These are phyloP conservation scores for Drymodes brunneopygia DNA, from an alignment of 2,113 vertebrate species.

Conservation along the genomic window DNA sequence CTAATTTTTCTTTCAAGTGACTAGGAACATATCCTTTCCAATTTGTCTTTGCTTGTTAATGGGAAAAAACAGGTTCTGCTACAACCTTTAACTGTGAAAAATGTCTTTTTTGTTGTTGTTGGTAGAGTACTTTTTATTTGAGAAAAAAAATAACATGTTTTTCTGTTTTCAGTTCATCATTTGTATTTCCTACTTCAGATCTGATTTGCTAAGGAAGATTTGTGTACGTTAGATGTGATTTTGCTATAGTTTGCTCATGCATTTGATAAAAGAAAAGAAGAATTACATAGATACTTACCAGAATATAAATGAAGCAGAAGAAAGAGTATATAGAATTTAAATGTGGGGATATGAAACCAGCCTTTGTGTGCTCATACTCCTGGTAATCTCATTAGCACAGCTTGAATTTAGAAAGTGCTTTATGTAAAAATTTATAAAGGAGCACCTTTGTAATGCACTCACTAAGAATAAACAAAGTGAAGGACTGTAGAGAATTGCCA, in stretches of 20 bases:
- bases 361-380: neutral
- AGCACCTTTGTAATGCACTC: neutral
- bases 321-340: constrained; percentile 7
- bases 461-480: neutral
- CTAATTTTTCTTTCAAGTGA: neutral
- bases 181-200: neutral
- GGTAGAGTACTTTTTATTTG: neutral
- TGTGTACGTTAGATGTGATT: neutral
- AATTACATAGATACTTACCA: neutral
- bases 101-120: neutral
- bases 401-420: neutral
- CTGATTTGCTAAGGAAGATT: neutral
- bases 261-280: neutral
- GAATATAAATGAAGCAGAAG: neutral
- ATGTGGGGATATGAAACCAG: neutral
- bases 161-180: neutral
- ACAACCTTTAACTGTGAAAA: neutral
- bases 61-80: neutral
- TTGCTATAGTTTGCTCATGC: neutral
- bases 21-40: neutral
- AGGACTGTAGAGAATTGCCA: constrained; percentile 4
- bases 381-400: neutral
- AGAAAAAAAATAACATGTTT: neutral
- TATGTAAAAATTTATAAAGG: neutral
- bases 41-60: neutral